These are phyloP conservation scores for Tursiops truncatus DNA, from an alignment of 2,113 vertebrate genomes.

Conservation along the genomic window DNA sequence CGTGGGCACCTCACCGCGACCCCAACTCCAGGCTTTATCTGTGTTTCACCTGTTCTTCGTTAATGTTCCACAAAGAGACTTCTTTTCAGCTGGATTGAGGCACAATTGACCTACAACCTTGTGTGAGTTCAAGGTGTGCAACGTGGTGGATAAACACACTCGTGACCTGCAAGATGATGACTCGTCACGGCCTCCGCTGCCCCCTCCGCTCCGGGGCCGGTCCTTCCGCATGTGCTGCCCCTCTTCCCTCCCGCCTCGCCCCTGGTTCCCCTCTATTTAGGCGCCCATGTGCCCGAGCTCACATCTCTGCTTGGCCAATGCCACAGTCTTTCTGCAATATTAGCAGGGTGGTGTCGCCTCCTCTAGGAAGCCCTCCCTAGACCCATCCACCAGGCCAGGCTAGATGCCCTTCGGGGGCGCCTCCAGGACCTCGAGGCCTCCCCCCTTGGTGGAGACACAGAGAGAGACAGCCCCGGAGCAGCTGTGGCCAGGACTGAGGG, in stretches of 20 bases:
- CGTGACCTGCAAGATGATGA: no score
- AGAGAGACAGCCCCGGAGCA: rapidly evolving
- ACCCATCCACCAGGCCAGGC: neutral
- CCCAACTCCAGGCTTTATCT: rapidly evolving
- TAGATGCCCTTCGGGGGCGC: rapidly evolving
- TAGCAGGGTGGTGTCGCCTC: neutral
- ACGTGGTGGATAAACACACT: rapidly evolving
- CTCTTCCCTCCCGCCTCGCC: rapidly evolving
- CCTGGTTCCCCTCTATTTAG: rapidly evolving
- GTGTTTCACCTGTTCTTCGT: rapidly evolving
- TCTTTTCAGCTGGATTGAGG: rapidly evolving
- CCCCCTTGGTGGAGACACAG: neutral
- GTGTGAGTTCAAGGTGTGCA: rapidly evolving
- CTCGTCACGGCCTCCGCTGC: rapidly evolving
- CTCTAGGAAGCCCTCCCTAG: neutral
- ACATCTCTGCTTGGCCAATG: rapidly evolving
- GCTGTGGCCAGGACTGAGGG: neutral
- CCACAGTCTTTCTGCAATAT: rapidly evolving
- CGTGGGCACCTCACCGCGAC: rapidly evolving
- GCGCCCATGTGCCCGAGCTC: rapidly evolving
- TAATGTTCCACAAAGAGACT: rapidly evolving
- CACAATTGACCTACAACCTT: neutral
- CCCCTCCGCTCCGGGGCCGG: rapidly evolving
- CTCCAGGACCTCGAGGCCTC: rapidly evolving
- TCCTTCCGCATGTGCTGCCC: rapidly evolving